Evolutionary conservation across 2,888 invertebrate genomes (phyloP), one percentile per base, ranked within the genome.

Genomic region (Diabrotica balteata): DNA sequence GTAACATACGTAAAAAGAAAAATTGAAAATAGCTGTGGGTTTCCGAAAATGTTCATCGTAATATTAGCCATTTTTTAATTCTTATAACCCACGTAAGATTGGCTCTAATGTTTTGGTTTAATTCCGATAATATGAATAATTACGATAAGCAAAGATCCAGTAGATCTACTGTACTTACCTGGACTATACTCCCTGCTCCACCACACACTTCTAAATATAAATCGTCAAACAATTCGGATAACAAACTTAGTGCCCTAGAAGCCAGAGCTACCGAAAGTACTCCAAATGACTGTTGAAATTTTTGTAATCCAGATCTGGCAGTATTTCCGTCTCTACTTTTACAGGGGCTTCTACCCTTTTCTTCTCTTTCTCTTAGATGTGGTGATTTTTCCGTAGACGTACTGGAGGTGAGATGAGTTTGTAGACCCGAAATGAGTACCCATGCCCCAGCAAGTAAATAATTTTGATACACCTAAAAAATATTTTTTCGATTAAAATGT

Each of bases 181-280:
- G 81, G 46, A 76, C 79, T 44, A 78, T 78, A 53, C 76, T 80
- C 8, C 78, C 80, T 22, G 78, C 70, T 42, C 81, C 80, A n/a
- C 82, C 86, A 60, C 88, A 84, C 46, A 89, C 87, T 83, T 94
- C 94, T 50, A 93, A 86, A 59, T 92, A 90, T 46, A 94, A 89
- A 84, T 95, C 94, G 54, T 91, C 89, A 66, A 95, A 86, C 72
- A 95, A 83, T 44, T 90, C 89, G 46, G 91, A 88, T 81, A 92
- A 86, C 80, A 96, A 86, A 44, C 91, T 89, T n/a, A 96, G 87
- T 68, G 94, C 93, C 72, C 93, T 93, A 42, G 92, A 91, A 10
- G 96, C 94, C 62, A 97, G 87, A 0, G 96, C 96, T 22, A 96
- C 96, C 78, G 94, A 94, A 9, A 96, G 87, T 4, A 94, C 95